A percentile compares a stretch with the other conserved stretches of the same genome.
Evolutionary conservation across 92 coral and sea anemone genomes (phyloP).

Genomic region (Zoanthus solanderi): DNA sequence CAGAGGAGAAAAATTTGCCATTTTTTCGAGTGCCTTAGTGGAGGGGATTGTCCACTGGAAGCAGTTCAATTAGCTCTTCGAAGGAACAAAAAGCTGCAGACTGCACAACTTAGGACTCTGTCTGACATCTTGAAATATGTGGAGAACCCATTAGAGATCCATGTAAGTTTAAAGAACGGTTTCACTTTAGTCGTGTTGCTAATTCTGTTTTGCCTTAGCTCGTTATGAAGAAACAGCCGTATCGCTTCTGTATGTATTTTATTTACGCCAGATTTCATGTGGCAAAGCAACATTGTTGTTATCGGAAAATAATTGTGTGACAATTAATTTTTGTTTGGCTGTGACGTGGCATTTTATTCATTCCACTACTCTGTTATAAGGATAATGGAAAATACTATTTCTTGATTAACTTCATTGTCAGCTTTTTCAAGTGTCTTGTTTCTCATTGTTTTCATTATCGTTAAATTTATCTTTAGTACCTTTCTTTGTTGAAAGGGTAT

Average conservation of each 20-base stretch:
- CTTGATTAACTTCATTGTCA: no score
- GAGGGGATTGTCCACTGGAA: constrained; percentile 92
- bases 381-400: no score
- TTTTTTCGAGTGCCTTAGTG: constrained; percentile 77
- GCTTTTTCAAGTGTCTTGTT: no score
- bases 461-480: no score
- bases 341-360: no score
- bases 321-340: no score
- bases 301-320: no score
- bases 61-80: constrained; percentile 86
- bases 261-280: no score
- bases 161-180: constrained; percentile 31
- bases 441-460: no score
- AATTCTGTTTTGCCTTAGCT: neutral
- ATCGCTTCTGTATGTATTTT: neutral
- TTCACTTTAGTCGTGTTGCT: neutral
- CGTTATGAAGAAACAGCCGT: neutral
- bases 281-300: no score
- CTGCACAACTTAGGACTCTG: constrained; percentile 75
- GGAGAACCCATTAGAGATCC: constrained; percentile 56
- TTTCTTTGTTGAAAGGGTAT: neutral
- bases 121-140: constrained; percentile 75
- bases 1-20: constrained; percentile 64
- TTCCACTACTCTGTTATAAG: no score
- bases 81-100: constrained; percentile 80